A percentile compares a stretch with the other conserved stretches of the same genome.
Conservation (phyloP, 2,888 invertebrate species). For the Graphium colonna region DNA sequence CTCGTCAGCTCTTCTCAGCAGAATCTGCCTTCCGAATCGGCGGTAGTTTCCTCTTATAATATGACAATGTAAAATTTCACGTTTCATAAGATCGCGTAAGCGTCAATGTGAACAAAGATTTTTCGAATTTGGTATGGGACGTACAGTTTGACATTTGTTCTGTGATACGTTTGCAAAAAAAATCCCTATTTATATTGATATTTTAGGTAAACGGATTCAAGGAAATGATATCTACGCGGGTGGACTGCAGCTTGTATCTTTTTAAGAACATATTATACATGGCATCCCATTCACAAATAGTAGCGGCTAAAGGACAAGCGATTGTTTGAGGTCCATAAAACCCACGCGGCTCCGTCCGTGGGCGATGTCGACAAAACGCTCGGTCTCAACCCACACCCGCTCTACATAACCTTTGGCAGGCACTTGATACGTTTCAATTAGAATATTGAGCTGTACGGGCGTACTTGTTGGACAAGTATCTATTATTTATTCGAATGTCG, state of each 20-base stretch:
- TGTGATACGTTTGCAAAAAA: no score
- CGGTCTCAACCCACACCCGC: conserved; percentile 50
- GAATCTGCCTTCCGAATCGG: no score
- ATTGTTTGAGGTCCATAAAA: conserved; percentile 46
- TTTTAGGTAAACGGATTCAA: no score
- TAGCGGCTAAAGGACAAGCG: conserved; percentile 31
- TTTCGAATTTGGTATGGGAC: not conserved
- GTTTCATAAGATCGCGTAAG: no score
- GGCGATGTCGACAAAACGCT: conserved; percentile 55
- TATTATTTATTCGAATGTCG: not conserved
- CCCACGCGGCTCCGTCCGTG: conserved; percentile 48
- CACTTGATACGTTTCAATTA: conserved; percentile 8
- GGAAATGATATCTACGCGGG: no score
- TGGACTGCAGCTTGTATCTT: no score
- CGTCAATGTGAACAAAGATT: not conserved
- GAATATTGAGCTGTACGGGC: not conserved
- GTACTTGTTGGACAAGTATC: not conserved
- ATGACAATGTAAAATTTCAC: no score
- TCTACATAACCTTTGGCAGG: conserved; percentile 51
- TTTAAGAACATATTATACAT: no score
- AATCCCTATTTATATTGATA: no score
- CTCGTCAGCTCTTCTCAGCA: no score
- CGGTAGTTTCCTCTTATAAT: no score
- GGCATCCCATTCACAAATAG: conserved; percentile 26
- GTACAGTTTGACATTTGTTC: no score